These are phyloP conservation scores for Drosophila pseudoananassae DNA, from an alignment of 1,140 invertebrate species.

Conservation along the genomic window DNA sequence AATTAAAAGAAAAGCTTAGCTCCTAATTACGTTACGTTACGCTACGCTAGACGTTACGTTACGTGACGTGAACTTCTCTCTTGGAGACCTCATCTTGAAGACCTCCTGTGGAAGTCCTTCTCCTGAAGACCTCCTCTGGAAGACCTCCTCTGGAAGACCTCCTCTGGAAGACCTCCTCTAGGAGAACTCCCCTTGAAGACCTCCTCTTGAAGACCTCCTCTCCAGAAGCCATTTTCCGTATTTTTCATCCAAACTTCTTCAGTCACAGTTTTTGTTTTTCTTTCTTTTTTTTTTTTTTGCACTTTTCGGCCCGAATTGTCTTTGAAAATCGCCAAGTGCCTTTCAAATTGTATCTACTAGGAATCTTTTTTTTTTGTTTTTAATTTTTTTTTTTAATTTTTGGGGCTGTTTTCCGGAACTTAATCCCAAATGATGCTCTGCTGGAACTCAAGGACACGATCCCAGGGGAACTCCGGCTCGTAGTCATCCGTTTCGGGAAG, in stretches of 20 bases:
- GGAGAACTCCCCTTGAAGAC: too few relatives aligned
- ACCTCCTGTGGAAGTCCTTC: too few relatives aligned
- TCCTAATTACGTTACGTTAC: conserved; percentile 58
- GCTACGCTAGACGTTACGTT: conserved; percentile 39
- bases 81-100: too few relatives aligned
- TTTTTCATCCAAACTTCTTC: conserved; percentile 52
- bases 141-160: too few relatives aligned
- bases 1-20: conserved; percentile 45
- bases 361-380: conserved; percentile 9
- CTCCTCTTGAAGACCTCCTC: conserved; percentile 21
- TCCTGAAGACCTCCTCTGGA: too few relatives aligned
- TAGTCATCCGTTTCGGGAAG: conserved; percentile 45
- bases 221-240: conserved; percentile 11
- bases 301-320: conserved; percentile 17
- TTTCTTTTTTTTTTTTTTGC: conserved; percentile 37
- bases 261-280: conserved; percentile 71
- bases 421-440: conserved; percentile 78
- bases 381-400: background rate
- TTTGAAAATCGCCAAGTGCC: conserved; percentile 47
- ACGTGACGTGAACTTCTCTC: conserved; percentile 45
- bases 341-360: conserved; percentile 64
- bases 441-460: conserved; percentile 78
- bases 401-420: conserved; percentile 1
- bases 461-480: conserved; percentile 80
- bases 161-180: too few relatives aligned